Percentiles rank a stretch among this genome's conserved stretches.
These are phyloP conservation scores for Athrips mouffetella DNA, from an alignment of 2,888 invertebrate species.

Conservation along the genomic window DNA sequence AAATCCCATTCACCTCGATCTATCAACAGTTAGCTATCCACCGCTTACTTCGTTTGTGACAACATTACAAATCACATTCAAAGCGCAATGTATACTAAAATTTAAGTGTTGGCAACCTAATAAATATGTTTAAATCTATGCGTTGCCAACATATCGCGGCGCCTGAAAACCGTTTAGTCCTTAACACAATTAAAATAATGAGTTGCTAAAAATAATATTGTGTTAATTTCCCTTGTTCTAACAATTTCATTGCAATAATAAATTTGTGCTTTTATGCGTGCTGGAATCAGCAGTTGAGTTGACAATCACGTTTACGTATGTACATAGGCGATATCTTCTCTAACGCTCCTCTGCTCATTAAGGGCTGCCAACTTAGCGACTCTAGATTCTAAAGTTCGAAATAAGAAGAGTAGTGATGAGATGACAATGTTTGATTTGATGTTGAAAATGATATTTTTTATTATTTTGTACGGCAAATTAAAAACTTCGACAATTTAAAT, in stretches of 20 bases:
- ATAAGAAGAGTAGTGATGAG: no score
- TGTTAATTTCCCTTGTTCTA: constrained; percentile 44
- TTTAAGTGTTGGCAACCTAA: constrained; percentile 6
- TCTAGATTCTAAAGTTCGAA: no score
- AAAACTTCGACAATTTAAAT: no score
- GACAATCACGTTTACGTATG: constrained; percentile 13
- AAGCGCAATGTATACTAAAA: constrained; percentile 8
- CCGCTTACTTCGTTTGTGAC: not conserved
- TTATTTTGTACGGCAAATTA: no score
- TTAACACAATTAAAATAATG: constrained; percentile 64
- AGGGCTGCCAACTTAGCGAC: not conserved
- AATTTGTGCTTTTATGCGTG: constrained; percentile 29
- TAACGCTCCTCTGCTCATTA: not conserved
- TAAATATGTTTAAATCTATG: constrained; percentile 10
- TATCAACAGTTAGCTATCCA: constrained; percentile 9
- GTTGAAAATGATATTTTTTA: no score
- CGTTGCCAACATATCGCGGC: constrained; percentile 15
- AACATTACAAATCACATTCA: constrained; percentile 2
- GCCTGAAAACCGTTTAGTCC: constrained; percentile 33
- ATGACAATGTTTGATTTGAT: no score
- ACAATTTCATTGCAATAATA: constrained; percentile 44
- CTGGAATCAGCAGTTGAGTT: constrained; percentile 17
- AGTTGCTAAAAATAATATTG: constrained; percentile 55
- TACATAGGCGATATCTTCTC: constrained; percentile 2
- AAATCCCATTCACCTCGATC: constrained; percentile 10